Evolutionary conservation across 2,113 vertebrate genomes (phyloP), one percentile per base, ranked within the genome.

Genomic region (Martes martes): DNA sequence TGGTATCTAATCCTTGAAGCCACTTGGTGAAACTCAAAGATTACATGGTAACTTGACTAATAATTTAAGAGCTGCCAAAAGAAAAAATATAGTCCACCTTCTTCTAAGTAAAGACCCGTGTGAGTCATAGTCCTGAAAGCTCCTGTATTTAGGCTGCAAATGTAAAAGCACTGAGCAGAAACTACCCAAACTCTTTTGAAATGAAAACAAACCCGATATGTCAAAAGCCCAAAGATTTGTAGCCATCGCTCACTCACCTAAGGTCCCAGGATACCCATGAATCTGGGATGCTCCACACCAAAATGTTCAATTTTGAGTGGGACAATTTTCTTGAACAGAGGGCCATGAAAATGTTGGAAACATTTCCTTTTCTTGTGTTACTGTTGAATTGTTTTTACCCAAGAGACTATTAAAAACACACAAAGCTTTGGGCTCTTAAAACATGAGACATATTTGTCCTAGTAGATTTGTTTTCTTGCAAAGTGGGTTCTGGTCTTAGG

Each of bases 401-500:
- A 9, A 95, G 97, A 98, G 94, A 55, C 11, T n/a, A 65, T 78
- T 96, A 88, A 65, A 87, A 97, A 89, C 5, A 84, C 36, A 65
- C 90, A 87, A 67, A 89, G 45, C 21, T 80, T 94, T 93, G 42
- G 71, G 14, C 16, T 85, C 31, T 81, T 93, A 95, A 95, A 74
- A 52, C 88, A 39, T 65, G 95, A 97, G 63, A 94, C 61, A 2
- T 69, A 19, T 28, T 76, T 81, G 31, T 92, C 31, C 95, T 92
- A 92, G 90, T 91, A 93, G 94, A 87, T 96, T 96, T 97, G 88
- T 94, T 98, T 98, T 91, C 85, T 96, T 98, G 76, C 81, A 96
- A 98, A 98, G 84, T 97, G 94, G 89, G 89, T 98, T 98, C 96
- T 97, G 87, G 97, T 98, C 76, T 98, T 98, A 98, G 93, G 96